Evolutionary conservation across 2,888 invertebrate genomes (phyloP).

Genomic region (Eubasilissa splendida): DNA sequence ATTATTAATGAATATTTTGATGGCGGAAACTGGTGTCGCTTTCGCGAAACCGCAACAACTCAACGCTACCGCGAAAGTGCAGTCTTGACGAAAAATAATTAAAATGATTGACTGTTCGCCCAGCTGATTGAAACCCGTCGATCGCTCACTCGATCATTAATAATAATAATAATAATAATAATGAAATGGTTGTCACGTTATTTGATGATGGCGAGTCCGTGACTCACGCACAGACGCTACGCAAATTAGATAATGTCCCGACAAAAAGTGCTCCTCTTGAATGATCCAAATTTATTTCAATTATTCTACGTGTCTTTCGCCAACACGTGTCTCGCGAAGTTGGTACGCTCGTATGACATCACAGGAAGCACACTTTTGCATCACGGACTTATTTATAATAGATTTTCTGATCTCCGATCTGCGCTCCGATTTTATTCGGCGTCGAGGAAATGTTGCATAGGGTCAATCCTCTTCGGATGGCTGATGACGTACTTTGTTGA

Average conservation of each 20-base stretch:
- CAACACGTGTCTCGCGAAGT: conserved; percentile 24
- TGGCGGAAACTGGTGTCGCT: no score
- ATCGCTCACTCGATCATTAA: no score
- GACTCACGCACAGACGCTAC: background rate
- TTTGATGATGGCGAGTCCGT: no score
- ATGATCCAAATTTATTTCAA: conserved; percentile 26
- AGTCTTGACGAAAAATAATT: no score
- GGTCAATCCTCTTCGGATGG: conserved; percentile 31
- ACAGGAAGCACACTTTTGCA: background rate
- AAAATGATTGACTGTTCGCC: no score
- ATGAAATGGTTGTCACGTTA: no score
- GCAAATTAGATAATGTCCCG: conserved; percentile 15
- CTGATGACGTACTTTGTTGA: conserved; percentile 44
- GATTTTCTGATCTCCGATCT: background rate
- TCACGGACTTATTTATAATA: background rate
- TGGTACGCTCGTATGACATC: background rate
- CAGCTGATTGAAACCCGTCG: no score
- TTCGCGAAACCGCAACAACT: no score
- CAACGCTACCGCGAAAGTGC: no score
- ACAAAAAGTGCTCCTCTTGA: background rate
- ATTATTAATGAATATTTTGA: no score
- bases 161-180: no score
- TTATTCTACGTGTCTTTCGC: conserved; percentile 7
- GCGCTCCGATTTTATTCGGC: background rate
- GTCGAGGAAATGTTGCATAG: conserved; percentile 19